Evolutionary conservation across 2,888 invertebrate species (phyloP).

Genomic region (Urechis unicinctus): DNA sequence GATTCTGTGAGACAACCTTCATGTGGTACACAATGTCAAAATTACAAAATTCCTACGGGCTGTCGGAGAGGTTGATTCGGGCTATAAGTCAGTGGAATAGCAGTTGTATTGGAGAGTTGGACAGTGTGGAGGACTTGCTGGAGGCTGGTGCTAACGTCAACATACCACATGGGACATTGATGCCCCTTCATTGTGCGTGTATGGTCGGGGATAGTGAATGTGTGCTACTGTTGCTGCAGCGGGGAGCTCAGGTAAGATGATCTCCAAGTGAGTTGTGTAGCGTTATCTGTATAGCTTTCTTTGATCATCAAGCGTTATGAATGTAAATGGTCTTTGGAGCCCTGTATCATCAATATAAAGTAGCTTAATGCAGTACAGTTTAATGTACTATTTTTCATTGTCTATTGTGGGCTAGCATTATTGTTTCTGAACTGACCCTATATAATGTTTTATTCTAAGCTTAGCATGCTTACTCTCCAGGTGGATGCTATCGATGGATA

Average conservation of each 20-base stretch:
- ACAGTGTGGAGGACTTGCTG: slow-evolving; percentile 39
- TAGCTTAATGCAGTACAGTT: not conserved
- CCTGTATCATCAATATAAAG: no score
- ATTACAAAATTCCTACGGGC: slow-evolving; percentile 35
- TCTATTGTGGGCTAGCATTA: no score
- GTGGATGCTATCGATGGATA: slow-evolving; percentile 46
- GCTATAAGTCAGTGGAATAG: slow-evolving; percentile 40
- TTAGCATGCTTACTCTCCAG: slow-evolving; percentile 26
- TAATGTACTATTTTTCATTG: not conserved
- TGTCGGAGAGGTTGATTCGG: slow-evolving; percentile 43
- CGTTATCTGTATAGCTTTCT: no score
- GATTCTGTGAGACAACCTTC: no score
- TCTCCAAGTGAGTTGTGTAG: no score
- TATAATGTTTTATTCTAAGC: not conserved
- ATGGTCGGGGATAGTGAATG: slow-evolving; percentile 40
- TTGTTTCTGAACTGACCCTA: no score
- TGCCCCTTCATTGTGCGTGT: slow-evolving; percentile 48
- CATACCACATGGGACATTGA: slow-evolving; percentile 41
- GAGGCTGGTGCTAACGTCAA: slow-evolving; percentile 46
- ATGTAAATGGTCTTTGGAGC: no score
- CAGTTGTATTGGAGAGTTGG: slow-evolving; percentile 8
- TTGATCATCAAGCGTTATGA: no score
- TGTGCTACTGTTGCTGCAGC: slow-evolving; percentile 32
- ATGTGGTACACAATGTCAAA: slow-evolving; percentile 48
- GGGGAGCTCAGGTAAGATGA: slow-evolving; percentile 43